Evolutionary conservation across 2,888 invertebrate genomes (phyloP).

Genomic region (Balanococcus diminutus): DNA sequence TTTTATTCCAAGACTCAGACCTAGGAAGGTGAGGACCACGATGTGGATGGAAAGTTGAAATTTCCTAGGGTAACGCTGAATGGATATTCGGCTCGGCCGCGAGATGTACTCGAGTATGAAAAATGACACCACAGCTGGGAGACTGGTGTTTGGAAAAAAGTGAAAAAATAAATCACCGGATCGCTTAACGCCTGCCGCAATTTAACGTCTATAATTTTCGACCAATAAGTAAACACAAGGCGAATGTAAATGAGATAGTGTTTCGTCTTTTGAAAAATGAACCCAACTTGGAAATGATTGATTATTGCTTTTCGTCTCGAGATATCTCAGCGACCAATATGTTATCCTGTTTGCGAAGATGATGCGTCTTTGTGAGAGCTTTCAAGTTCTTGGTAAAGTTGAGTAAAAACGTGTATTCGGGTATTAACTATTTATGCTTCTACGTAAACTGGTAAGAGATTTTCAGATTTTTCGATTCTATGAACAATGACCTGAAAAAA

Average conservation of each 20-base stretch:
- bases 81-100: neutral
- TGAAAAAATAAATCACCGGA: neutral
- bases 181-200: slow-evolving; percentile 15
- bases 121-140: neutral
- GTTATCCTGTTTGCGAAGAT: neutral
- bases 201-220: slow-evolving; percentile 25
- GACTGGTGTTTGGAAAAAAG: neutral
- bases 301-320: neutral
- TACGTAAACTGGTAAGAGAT: neutral
- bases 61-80: neutral
- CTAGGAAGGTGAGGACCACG: no score
- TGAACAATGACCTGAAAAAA: slow-evolving; percentile 30
- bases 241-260: slow-evolving; percentile 7
- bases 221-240: slow-evolving; percentile 13
- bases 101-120: neutral
- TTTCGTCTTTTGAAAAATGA: slow-evolving; percentile 13
- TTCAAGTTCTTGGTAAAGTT: neutral
- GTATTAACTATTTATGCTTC: no score
- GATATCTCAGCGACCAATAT: neutral
- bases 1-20: neutral
- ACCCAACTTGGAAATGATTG: neutral
- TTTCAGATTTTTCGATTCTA: neutral
- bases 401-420: neutral
- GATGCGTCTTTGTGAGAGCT: no score
- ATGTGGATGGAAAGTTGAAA: neutral